Conservation (phyloP, 2,797 vertebrate genomes). For the Labroides dimidiatus region DNA sequence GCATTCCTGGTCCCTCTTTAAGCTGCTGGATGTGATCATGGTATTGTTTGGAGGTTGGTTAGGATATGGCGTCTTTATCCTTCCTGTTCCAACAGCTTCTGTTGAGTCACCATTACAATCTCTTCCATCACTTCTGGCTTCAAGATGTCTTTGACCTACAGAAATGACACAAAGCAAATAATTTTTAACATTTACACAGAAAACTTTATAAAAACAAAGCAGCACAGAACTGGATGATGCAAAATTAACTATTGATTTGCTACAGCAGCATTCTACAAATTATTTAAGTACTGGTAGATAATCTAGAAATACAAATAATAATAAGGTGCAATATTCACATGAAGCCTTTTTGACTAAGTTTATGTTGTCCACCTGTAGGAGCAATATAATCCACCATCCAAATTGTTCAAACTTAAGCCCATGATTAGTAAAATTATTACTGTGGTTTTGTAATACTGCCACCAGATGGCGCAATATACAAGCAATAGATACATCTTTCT, state of each 20-base stretch:
- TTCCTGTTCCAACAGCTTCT: constrained; percentile 91
- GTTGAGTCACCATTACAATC: constrained; percentile 92
- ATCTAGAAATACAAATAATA: no score
- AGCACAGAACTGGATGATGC: neutral
- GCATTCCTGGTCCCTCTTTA: neutral
- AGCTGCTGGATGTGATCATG: constrained; percentile 26
- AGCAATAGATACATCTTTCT: neutral
- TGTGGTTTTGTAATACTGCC: constrained; percentile 23
- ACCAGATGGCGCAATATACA: constrained; percentile 54
- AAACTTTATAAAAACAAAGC: neutral
- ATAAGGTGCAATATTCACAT: no score
- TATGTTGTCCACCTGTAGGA: neutral
- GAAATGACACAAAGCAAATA: constrained; percentile 11
- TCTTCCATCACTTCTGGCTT: constrained; percentile 95
- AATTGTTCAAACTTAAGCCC: constrained; percentile 12
- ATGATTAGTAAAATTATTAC: neutral
- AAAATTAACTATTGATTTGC: no score
- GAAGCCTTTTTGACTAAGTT: no score
- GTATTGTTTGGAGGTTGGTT: constrained; percentile 9
- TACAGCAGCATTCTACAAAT: neutral
- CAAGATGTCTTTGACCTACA: constrained; percentile 96
- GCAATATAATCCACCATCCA: neutral
- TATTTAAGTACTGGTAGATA: neutral
- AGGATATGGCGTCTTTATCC: constrained; percentile 77
- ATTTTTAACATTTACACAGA: neutral